Conservation (phyloP, 2,113 vertebrate species). For the Erinaceus europaeus region DNA sequence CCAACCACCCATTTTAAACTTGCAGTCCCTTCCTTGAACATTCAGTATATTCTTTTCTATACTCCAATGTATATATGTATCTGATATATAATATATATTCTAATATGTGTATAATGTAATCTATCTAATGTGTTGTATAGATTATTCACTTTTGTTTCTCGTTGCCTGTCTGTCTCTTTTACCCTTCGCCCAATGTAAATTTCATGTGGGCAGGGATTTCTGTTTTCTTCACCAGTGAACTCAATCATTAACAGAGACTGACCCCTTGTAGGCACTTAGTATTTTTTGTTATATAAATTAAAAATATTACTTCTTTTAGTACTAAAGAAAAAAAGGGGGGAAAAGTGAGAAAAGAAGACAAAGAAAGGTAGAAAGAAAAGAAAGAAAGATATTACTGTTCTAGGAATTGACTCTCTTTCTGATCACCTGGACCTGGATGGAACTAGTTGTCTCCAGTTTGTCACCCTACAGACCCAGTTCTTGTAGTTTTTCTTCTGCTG, state of each 20-base stretch:
- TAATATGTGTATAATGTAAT: no score
- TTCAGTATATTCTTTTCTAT: not conserved
- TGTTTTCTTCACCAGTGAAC: conserved; percentile 1
- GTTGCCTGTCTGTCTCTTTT: not conserved
- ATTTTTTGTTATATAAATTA: conserved; percentile 15
- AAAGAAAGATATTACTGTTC: not conserved
- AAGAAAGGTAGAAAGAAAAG: no score
- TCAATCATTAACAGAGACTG: not conserved
- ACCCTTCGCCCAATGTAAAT: not conserved
- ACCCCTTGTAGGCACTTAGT: not conserved
- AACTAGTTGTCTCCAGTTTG: not conserved
- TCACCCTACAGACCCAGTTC: not conserved
- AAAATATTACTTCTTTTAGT: not conserved
- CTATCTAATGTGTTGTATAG: no score
- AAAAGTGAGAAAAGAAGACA: no score
- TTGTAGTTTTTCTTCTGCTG: conserved; percentile 1
- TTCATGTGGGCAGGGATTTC: not conserved
- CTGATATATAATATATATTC: not conserved
- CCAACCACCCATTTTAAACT: not conserved
- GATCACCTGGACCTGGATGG: not conserved
- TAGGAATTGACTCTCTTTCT: conserved; percentile 9
- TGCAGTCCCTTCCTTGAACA: not conserved
- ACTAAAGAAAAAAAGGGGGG: no score
- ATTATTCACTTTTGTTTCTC: conserved; percentile 35
- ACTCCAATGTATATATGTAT: not conserved